These are phyloP conservation scores for Serripes groenlandicus DNA, from an alignment of 2,888 invertebrate genomes.

Conservation along the genomic window DNA sequence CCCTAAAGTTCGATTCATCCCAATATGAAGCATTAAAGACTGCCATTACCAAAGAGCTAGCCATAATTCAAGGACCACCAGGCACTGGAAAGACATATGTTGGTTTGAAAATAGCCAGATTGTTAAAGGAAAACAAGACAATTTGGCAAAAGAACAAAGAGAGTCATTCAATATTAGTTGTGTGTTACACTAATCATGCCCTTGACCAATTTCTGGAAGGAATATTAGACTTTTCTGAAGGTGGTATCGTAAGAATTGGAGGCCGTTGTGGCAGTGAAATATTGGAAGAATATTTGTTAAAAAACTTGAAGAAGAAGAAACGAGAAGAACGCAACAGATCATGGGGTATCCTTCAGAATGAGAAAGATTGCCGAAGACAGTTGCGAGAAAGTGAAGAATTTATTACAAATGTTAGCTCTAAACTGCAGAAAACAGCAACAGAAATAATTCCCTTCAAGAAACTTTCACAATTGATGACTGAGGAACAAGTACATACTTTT, in stretches of 20 bases:
- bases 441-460: conserved; percentile 52
- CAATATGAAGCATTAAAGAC: conserved; percentile 81
- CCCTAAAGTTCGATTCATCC: conserved; percentile 67
- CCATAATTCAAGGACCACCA: conserved; percentile 90
- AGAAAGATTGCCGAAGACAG: conserved; percentile 58
- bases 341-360: conserved; percentile 56
- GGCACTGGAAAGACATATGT: conserved; percentile 95
- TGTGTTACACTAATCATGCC: conserved; percentile 86
- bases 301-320: conserved; percentile 46
- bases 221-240: conserved; percentile 70
- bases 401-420: conserved; percentile 61
- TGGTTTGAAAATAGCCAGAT: conserved; percentile 91
- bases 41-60: conserved; percentile 83
- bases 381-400: conserved; percentile 42
- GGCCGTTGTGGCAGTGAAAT: conserved; percentile 75
- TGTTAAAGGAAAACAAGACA: conserved; percentile 89
- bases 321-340: conserved; percentile 29
- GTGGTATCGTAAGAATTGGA: conserved; percentile 82
- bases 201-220: conserved; percentile 85
- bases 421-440: conserved; percentile 56
- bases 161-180: conserved; percentile 81
- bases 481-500: conserved; percentile 52
- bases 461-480: conserved; percentile 59
- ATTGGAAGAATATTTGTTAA: conserved; percentile 70
- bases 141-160: conserved; percentile 82